Base-by-base conservation (phyloP, 2,113 vertebrate species). In the Ammodytes marinus region DNA sequence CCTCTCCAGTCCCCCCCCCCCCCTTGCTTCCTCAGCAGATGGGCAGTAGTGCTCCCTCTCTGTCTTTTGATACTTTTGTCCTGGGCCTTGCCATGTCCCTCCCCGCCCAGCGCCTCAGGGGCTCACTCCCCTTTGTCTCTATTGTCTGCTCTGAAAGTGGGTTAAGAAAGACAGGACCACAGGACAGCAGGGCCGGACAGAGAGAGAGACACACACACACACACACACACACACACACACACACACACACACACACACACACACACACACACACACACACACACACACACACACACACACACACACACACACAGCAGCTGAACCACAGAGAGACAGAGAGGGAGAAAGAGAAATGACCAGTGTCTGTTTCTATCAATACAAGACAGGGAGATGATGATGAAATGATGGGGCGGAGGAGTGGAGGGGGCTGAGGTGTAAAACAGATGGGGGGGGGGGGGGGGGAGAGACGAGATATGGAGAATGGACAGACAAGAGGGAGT, bases 111-210 rank as follows among this genome's bases (percentile, higher is more conserved):
- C 49, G 90, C 93, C 92, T 84, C 81, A 11, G 92, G 93, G 91
- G 27, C 69, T 85, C 85, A 63, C 79, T 74, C 67, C 47, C 63
- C 67, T 88, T 93, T 94, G 92, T 95, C 69, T 85, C 90, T 43
- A 93, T 94, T 94, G 93, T 94, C 80, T 88, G 45, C 67, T 40
- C 6, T 66, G 79, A 93, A 94, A 94, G 86, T 95, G 92, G 93
- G 92, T 88, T 91, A 89, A 90, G 86, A 89, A 87, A 87, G 87
- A 82, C 71, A 55, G 86, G 65, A 61, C 73, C 61, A 14, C 70
- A 4, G 55, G 86, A 88, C 85, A 85, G 87, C 84, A 68, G 85
- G 86, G 83, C 54, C 35, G 10, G 60, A 69, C 17, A 59, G 74
- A 46, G 69, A 84, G 53, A 64, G 82, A 85, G 67, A 47, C 39